Evolutionary conservation across 2,797 vertebrate genomes (phyloP).

Genomic region (Chaenodraco wilsoni): DNA sequence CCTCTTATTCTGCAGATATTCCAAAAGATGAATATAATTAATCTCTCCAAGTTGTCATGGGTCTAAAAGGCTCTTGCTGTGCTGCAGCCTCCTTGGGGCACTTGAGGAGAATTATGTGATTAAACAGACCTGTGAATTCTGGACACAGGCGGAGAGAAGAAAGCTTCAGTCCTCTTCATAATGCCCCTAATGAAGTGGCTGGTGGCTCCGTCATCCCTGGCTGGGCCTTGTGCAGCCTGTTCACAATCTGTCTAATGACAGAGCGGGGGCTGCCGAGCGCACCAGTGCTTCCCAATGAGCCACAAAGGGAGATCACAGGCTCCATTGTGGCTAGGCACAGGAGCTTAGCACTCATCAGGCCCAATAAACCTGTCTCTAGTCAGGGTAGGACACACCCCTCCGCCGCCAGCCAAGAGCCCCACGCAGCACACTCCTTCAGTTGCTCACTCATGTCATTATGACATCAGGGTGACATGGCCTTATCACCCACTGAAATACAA

Average conservation of each 20-base stretch:
- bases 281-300: constrained; percentile 97
- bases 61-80: constrained; percentile 91
- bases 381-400: constrained; percentile 86
- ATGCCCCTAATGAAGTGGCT: constrained; percentile 98
- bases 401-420: constrained; percentile 69
- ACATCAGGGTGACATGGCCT: constrained; percentile 78
- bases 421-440: constrained; percentile 72
- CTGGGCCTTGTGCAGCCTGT: constrained; percentile 96
- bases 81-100: constrained; percentile 90
- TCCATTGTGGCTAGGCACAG: constrained; percentile 92
- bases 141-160: constrained; percentile 91
- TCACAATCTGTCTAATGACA: constrained; percentile 97
- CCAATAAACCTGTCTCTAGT: constrained; percentile 89
- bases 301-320: constrained; percentile 97
- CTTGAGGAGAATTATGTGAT: constrained; percentile 96
- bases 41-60: constrained; percentile 94
- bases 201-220: constrained; percentile 95
- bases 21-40: constrained; percentile 93
- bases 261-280: constrained; percentile 93
- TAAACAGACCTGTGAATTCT: constrained; percentile 97
- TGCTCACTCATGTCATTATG: constrained; percentile 77
- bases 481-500: constrained; percentile 62
- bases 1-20: constrained; percentile 81
- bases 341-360: constrained; percentile 94
- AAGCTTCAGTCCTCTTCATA: constrained; percentile 91